Conservation (phyloP, 2,113 vertebrate species). For the Orientallactaga bullata region DNA sequence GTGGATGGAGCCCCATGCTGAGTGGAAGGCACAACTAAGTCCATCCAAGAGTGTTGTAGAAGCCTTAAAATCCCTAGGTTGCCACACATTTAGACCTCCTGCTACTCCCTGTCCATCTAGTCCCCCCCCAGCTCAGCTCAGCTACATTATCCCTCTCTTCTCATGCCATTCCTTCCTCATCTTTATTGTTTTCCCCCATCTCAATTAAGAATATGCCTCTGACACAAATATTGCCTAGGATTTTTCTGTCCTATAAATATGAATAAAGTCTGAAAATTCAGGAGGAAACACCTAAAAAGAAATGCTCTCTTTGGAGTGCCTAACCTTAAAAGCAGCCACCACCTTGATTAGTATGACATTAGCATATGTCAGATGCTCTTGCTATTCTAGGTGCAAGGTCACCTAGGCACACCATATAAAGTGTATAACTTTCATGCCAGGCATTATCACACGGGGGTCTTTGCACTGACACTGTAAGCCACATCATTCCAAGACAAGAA, state of each 20-base stretch:
- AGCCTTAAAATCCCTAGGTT: neutral
- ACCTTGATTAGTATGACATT: neutral
- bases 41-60: rapidly evolving
- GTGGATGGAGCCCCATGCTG: neutral
- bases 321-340: neutral
- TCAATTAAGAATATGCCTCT: neutral
- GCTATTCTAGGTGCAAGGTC: neutral
- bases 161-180: neutral
- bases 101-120: rapidly evolving
- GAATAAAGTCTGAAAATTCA: neutral
- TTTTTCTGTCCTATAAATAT: neutral
- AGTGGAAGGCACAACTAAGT: neutral
- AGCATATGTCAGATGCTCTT: rapidly evolving
- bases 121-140: rapidly evolving
- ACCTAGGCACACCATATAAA: rapidly evolving
- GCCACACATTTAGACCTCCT: neutral
- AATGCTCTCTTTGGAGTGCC: neutral
- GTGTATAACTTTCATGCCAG: neutral
- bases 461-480: neutral
- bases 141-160: neutral
- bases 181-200: neutral
- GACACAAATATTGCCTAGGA: neutral
- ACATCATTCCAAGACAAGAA: neutral
- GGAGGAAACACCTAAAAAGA: neutral
- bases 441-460: too few relatives aligned